Evolutionary conservation across 1,140 invertebrate species (phyloP).

Genomic region (Doryteuthis pealeii): DNA sequence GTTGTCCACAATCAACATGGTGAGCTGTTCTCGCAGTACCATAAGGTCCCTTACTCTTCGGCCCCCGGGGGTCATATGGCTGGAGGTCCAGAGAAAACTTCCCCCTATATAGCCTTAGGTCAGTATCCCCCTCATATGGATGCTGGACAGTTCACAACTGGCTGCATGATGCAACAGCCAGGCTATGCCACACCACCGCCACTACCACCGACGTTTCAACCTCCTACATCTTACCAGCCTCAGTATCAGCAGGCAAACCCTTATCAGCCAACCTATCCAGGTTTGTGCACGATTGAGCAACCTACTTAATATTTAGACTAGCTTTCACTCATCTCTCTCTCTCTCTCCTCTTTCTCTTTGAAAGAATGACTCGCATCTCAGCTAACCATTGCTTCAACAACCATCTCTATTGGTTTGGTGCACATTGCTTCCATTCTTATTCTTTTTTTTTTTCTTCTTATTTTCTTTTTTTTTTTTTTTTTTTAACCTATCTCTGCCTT

Average conservation of each 20-base stretch:
- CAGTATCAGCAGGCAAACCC: conserved; percentile 4
- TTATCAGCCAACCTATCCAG: conserved; percentile 27
- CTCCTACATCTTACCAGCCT: conserved; percentile 12
- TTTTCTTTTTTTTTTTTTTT: too few relatives aligned
- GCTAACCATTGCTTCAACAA: not conserved
- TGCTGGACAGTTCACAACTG: conserved; percentile 11
- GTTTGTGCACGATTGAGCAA: conserved; percentile 8
- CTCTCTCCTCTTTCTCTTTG: too few relatives aligned
- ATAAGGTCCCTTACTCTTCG: not conserved
- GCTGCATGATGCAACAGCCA: conserved; percentile 16
- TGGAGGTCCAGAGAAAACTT: not conserved
- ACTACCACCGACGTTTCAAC: conserved; percentile 17
- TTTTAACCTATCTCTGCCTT: too few relatives aligned
- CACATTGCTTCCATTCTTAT: too few relatives aligned
- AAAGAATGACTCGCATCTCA: not conserved
- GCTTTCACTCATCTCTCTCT: conserved; percentile 1
- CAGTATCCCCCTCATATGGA: conserved; percentile 17
- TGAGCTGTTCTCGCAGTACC: not conserved
- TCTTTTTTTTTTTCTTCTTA: too few relatives aligned
- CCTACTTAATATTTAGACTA: conserved; percentile 7
- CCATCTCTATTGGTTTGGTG: not conserved
- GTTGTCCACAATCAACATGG: not conserved
- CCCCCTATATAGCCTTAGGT: conserved; percentile 8
- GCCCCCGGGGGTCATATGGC: not conserved
- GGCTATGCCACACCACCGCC: conserved; percentile 23